Evolutionary conservation across 2,113 vertebrate genomes (phyloP), one percentile per base, ranked within the genome.

Genomic region (Numida meleagris): DNA sequence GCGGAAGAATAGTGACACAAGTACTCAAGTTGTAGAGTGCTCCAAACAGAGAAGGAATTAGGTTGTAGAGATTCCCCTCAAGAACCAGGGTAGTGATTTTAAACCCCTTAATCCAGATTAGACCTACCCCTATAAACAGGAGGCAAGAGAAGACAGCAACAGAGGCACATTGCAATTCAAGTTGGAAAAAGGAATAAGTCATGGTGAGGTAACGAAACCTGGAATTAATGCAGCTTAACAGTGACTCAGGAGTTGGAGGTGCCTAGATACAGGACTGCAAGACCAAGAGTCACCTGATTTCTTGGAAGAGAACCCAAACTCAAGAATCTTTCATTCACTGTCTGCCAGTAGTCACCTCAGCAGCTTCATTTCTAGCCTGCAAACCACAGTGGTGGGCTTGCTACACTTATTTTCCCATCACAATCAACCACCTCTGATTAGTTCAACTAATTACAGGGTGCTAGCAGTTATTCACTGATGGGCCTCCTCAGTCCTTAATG

Each of bases 391-490:
- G 33, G 63, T 87, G 75, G 87, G 79, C 51, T 82, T 91, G 67
- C 87, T 91, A 24, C 71, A 91, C 88, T 95, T 96, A 80, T 94
- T 94, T 89, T 80, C 78, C 58, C 84, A 89, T 66, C 93, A 94
- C 84, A 91, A 91, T 94, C 95, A 93, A 95, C 79, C 89, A 95
- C 82, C 71, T 91, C 79, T 93, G 94, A 96, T 93, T 94, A 94
- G 91, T 85, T 93, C 94, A 95, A 29, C 91, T 96, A 95, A 95
- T 95, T 96, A 94, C 72, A 93, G 93, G 89, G 87, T 96, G 93
- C 89, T 71, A 67, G 85, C 89, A 96, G 92, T 95, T 96, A 91
- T 38, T 91, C 91, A 89, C 75, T 91, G 94, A 89, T 79, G 91
- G 63, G 87, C 72, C 75, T 86, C 85, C 75, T 94, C 55, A 24